These are phyloP conservation scores for Trichopria drosophilae DNA, from an alignment of 2,888 invertebrate genomes.

Conservation along the genomic window DNA sequence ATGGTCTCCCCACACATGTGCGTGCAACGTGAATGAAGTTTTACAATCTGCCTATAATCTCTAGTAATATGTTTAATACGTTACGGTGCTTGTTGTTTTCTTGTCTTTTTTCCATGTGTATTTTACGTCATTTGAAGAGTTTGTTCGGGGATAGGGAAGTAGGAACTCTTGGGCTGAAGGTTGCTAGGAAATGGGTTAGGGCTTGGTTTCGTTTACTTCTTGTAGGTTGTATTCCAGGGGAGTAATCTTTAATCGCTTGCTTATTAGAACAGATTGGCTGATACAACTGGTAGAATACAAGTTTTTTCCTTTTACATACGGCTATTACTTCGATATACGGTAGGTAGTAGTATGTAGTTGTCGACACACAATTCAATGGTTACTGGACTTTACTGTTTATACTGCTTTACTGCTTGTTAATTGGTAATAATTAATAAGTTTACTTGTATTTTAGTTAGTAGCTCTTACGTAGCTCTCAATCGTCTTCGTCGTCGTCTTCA, in stretches of 20 bases:
- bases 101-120: conserved; percentile 29
- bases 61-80: conserved; percentile 35
- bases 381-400: conserved; percentile 58
- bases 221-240: conserved; percentile 15
- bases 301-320: conserved; percentile 58
- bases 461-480: conserved; percentile 56
- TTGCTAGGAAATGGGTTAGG: conserved; percentile 3
- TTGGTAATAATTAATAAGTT: conserved; percentile 59
- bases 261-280: conserved; percentile 58
- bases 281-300: conserved; percentile 59
- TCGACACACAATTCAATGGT: conserved; percentile 60
- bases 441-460: conserved; percentile 59
- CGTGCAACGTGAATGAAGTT: conserved; percentile 57
- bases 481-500: conserved; percentile 36
- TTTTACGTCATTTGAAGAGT: conserved; percentile 7
- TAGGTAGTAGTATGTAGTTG: conserved; percentile 60
- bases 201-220: conserved; percentile 36
- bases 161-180: conserved; percentile 31
- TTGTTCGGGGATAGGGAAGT: conserved; percentile 24
- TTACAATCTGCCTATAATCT: conserved; percentile 50
- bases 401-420: conserved; percentile 58
- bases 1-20: conserved; percentile 60
- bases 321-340: conserved; percentile 59
- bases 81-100: conserved; percentile 17
- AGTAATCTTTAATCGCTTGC: conserved; percentile 50